Evolutionary conservation across 2,888 invertebrate genomes (phyloP), one percentile per base, ranked within the genome.

Genomic region (Cantharis nigra): DNA sequence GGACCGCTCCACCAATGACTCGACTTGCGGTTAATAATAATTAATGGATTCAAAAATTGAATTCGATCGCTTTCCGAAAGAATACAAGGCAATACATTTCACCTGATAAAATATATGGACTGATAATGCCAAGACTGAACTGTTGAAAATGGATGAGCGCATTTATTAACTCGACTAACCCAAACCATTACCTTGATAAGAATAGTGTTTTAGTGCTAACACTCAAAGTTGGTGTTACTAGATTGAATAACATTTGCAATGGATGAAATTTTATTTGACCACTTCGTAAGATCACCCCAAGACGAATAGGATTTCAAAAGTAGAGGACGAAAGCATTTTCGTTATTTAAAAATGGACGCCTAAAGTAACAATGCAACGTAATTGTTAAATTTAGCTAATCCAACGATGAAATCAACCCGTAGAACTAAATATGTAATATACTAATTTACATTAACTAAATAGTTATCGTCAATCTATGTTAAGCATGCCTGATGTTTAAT

Each of bases 241-340:
- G 81, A 80, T 81, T 81, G 82, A 84, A 84, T 84, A 85, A 81
- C 84, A 86, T 87, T 87, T 85, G 86, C 86, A 87, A 87, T 86
- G 85, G 85, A 87, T 86, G 84, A 81, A 82, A 64, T 79, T 78
- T 75, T 75, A 67, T 70, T 63, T 69, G 74, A 49, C 64, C 78
- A 74, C 78, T 78, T 63, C 75, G 49, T 49, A 49, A 49, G 49
- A 49, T 49, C 49, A 49, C 49, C 49, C n/a, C 49, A 49, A 49
- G 49, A 49, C 49, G 49, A n/a, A 49, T 49, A n/a, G 49, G 49
- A n/a, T 49, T n/a, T 13, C 13, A 33, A 33, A 33, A 33, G 33
- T 13, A 33, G 3, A 30, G 28, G 28, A 30, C 33, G 33, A 33
- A 33, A 33, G 11, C 33, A 33, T 13, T 33, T 30, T 33, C 33